Percentiles rank a stretch among this genome's conserved stretches.
These are phyloP conservation scores for Ceuthmochares aereus DNA, from an alignment of 2,113 vertebrate genomes.

Conservation along the genomic window DNA sequence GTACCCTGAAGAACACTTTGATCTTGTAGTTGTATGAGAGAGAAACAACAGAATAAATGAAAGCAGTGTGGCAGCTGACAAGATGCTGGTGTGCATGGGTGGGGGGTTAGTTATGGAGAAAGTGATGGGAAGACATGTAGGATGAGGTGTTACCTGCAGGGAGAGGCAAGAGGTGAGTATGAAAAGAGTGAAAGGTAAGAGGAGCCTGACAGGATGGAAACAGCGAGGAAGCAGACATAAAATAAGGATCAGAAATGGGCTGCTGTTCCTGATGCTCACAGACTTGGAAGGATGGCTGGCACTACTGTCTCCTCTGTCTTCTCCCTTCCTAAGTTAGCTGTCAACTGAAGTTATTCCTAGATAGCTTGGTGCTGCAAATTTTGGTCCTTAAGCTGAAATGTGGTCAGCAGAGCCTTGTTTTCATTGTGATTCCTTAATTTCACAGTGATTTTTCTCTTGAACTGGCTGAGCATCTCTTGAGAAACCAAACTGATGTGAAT, in stretches of 20 bases:
- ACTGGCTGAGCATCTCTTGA: background rate
- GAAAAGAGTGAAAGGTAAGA: background rate
- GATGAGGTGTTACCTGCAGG: background rate
- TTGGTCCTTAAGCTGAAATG: fast-evolving
- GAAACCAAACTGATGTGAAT: fast-evolving
- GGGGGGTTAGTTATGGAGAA: background rate
- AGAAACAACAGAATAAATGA: background rate
- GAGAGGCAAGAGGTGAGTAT: background rate
- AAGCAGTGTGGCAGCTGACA: background rate
- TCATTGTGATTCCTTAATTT: background rate
- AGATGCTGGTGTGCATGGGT: background rate
- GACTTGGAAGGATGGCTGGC: background rate
- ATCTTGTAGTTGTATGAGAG: background rate
- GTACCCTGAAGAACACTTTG: background rate
- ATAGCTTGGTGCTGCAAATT: background rate
- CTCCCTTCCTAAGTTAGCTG: background rate
- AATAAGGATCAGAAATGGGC: background rate
- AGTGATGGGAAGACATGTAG: background rate
- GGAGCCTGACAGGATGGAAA: background rate
- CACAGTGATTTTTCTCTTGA: background rate
- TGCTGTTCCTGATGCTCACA: background rate
- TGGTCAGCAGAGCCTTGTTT: background rate
- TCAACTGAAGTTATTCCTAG: background rate
- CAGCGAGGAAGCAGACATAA: background rate
- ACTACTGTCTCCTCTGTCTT: background rate